Evolutionary conservation across 92 coral and sea anemone species (phyloP).

Genomic region (Phymanthus crucifer): DNA sequence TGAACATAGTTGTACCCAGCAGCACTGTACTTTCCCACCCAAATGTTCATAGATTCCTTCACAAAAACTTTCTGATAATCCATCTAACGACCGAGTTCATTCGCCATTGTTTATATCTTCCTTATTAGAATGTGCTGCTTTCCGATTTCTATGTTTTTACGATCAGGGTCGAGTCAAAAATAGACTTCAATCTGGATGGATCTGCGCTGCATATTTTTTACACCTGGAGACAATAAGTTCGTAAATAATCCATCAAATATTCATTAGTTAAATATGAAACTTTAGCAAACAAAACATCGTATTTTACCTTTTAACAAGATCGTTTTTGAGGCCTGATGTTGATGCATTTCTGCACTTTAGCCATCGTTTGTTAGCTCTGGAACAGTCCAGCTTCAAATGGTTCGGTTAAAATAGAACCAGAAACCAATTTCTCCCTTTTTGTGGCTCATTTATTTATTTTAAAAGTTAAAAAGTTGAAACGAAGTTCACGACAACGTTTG

Average conservation of each 20-base stretch:
- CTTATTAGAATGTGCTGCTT: slow-evolving; percentile 7
- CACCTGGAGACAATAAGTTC: neutral
- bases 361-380: slow-evolving; percentile 6
- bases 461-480: neutral
- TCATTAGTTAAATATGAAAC: neutral
- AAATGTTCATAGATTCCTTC: slow-evolving; percentile 17
- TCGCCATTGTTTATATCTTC: slow-evolving; percentile 8
- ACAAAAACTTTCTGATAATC: slow-evolving; percentile 13
- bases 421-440: neutral
- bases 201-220: slow-evolving; percentile 6
- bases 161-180: slow-evolving; percentile 15
- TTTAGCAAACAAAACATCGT: neutral
- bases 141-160: neutral
- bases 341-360: slow-evolving; percentile 6
- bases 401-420: slow-evolving; percentile 1
- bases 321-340: neutral
- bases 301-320: neutral
- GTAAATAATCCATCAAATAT: neutral
- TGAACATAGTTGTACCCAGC: slow-evolving; percentile 20
- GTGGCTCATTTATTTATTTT: neutral
- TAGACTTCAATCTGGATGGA: neutral
- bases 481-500: neutral
- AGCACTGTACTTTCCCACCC: slow-evolving; percentile 9
- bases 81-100: slow-evolving; percentile 13
- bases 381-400: slow-evolving; percentile 3